These are phyloP conservation scores for Ganaspis sp. DNA, from an alignment of 1,140 invertebrate genomes.

Conservation along the genomic window DNA sequence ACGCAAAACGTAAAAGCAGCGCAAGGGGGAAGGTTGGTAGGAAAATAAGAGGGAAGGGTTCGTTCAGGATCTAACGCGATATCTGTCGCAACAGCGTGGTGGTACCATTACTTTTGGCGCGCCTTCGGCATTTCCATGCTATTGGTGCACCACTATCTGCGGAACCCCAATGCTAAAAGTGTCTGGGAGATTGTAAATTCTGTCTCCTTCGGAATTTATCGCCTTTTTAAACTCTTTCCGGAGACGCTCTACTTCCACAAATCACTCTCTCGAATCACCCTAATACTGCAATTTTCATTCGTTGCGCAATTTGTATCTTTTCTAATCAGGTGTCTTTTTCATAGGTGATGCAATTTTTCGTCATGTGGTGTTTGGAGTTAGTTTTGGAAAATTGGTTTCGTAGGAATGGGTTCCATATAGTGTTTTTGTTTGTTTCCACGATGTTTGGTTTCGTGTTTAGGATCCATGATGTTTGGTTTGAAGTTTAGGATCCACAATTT, in stretches of 20 bases:
- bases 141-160: background rate
- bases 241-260: slow-evolving; percentile 9
- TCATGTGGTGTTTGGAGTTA: too few species aligned
- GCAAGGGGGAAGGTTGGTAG: slow-evolving; percentile 38
- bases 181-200: slow-evolving; percentile 47
- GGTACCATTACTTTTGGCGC: slow-evolving; percentile 56
- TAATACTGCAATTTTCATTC: too few species aligned
- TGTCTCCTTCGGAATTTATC: slow-evolving; percentile 25
- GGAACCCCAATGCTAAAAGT: background rate
- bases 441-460: too few species aligned
- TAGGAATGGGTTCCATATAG: too few species aligned
- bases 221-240: slow-evolving; percentile 44
- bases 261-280: background rate
- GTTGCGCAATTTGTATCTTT: too few species aligned
- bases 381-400: too few species aligned
- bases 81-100: slow-evolving; percentile 53
- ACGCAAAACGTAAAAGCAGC: slow-evolving; percentile 35
- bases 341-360: too few species aligned
- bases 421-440: too few species aligned
- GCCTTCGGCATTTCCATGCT: slow-evolving; percentile 53
- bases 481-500: too few species aligned
- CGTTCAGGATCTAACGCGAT: slow-evolving; percentile 48
- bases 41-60: slow-evolving; percentile 28
- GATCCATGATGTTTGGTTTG: too few species aligned
- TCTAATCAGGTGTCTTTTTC: too few species aligned